These are phyloP conservation scores for Uromys caudimaculatus DNA, from an alignment of 2,797 vertebrate genomes.

Conservation along the genomic window DNA sequence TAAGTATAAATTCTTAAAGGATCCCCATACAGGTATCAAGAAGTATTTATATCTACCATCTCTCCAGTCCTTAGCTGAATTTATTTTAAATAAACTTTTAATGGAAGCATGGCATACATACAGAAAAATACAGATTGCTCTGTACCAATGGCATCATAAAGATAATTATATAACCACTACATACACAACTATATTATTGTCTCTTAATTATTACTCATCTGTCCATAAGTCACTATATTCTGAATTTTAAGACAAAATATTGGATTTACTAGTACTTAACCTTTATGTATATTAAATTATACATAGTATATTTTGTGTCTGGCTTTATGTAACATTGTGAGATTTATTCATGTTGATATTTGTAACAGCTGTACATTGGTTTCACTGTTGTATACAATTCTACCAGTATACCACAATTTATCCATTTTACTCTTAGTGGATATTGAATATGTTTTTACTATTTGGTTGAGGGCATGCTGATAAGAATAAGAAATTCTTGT, in stretches of 20 bases:
- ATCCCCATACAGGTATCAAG: background rate
- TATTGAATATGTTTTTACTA: background rate
- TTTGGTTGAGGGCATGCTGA: background rate
- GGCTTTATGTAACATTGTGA: constrained; percentile 15
- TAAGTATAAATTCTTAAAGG: constrained; percentile 30
- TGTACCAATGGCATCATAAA: background rate
- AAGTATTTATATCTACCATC: background rate
- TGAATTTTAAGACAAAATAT: constrained; percentile 15
- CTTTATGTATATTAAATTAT: background rate
- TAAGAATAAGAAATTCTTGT: background rate
- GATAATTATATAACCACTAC: background rate
- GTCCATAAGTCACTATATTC: background rate
- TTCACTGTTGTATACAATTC: background rate
- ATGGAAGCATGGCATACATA: background rate
- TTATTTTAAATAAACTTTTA: constrained; percentile 10
- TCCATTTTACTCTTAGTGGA: background rate
- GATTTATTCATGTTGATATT: background rate
- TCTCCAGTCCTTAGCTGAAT: background rate
- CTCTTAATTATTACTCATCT: background rate
- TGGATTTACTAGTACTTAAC: background rate
- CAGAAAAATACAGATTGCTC: background rate
- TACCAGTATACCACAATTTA: background rate
- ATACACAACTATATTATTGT: background rate
- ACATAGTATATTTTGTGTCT: background rate
- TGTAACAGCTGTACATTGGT: background rate